Evolutionary conservation across 2,113 vertebrate genomes (phyloP), one percentile per base, ranked within the genome.

Genomic region (Porphyrio hochstetteri): DNA sequence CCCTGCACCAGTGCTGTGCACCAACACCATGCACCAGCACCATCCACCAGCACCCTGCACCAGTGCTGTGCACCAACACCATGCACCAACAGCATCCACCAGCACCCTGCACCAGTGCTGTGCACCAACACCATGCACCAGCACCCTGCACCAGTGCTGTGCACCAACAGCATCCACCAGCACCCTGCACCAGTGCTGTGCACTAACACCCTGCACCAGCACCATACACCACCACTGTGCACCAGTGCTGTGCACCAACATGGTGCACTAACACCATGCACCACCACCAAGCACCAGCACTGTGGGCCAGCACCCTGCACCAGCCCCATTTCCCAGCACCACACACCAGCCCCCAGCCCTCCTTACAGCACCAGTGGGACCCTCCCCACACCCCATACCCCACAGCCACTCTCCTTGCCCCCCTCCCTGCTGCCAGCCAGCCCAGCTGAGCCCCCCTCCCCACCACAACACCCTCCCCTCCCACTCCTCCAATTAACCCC

Each of bases 401-500:
- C 38, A 40, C 38, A 40, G 65, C 36, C 10, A 1, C 59, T 11
- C 60, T n/a, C 85, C 67, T 15, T 31, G 38, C 18, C 0, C 72
- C 64, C 57, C 25, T 27, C 42, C 33, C 36, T 2, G 19, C 21
- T 16, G 44, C 38, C 33, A 42, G 67, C 6, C 33, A 11, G 48
- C 31, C 3, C 21, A 12, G 48, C 31, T 3, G 13, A 46, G 57
- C 36, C 42, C 29, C 71, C 31, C 3, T 1, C 67, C 25, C 25
- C 5, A 1, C 15, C 8, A 6, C 48, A 23, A n/a, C 55, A 11
- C 4, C 1, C 31, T 31, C 20, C 5, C 0, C 33, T 64, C 52
- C 24, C 10, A 7, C 70, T 55, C 65, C 63, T 55, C 25, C 71
- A 4, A 5, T 13, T 19, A 25, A 7, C 70, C n/a, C 56, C 17